These are phyloP conservation scores for Urosaurus nigricauda DNA, from an alignment of 2,797 vertebrate species.

Conservation along the genomic window DNA sequence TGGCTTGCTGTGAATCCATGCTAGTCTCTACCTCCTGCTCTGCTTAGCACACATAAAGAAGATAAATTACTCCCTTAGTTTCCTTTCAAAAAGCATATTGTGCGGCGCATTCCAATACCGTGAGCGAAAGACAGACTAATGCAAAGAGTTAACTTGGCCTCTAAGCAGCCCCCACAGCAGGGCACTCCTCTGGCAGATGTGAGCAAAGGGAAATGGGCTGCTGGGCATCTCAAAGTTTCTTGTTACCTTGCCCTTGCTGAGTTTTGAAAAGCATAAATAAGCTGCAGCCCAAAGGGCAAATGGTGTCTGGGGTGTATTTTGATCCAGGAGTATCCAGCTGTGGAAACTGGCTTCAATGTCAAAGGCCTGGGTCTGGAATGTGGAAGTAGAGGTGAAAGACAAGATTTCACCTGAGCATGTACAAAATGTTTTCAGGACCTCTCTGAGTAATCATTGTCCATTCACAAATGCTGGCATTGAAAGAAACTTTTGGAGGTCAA, in stretches of 20 bases:
- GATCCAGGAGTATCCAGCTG: background rate
- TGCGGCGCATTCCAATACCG: conserved; percentile 80
- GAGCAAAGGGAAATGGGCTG: conserved; percentile 71
- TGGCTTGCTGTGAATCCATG: conserved; percentile 78
- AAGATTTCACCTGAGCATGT: background rate
- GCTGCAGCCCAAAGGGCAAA: background rate
- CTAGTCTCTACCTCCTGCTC: conserved; percentile 83
- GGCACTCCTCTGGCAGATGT: conserved; percentile 68
- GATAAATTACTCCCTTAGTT: conserved; percentile 81
- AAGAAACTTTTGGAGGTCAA: background rate
- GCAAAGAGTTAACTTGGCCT: conserved; percentile 78
- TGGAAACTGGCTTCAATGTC: background rate
- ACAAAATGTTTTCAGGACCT: background rate
- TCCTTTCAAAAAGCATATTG: conserved; percentile 81
- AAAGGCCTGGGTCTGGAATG: background rate
- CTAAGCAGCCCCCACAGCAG: conserved; percentile 69
- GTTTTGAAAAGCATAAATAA: conserved; percentile 5
- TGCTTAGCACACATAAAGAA: conserved; percentile 87
- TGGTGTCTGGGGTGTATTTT: background rate
- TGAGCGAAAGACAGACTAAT: conserved; percentile 76
- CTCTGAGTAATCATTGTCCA: background rate
- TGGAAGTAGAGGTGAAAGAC: background rate
- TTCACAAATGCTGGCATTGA: background rate
- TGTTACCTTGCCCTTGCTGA: conserved; percentile 41
- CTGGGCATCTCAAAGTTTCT: conserved; percentile 48